Conservation (phyloP, 2,888 invertebrate species). For the Bellardia bayeri region DNA sequence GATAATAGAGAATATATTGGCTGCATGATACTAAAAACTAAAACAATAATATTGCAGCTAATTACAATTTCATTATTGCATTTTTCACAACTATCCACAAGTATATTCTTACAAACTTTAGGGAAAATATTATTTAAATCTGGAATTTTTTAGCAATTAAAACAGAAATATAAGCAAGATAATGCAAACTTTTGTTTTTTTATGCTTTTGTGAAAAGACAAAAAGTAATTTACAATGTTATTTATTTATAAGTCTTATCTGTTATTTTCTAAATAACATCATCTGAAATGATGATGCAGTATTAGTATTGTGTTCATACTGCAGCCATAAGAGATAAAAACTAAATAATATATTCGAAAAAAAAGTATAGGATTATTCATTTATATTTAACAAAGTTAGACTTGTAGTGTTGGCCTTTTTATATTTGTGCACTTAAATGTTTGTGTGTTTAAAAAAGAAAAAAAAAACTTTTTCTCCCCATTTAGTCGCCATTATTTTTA, state of each 20-base stretch:
- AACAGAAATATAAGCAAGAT: neutral
- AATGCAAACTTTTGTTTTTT: neutral
- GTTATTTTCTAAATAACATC: neutral
- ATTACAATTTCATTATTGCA: constrained; percentile 41
- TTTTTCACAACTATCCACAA: neutral
- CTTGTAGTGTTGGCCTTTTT: neutral
- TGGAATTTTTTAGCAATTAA: neutral
- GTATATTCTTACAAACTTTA: neutral
- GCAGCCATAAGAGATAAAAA: neutral
- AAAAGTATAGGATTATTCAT: constrained; percentile 1
- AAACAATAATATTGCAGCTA: too few species aligned
- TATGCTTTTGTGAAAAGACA: neutral
- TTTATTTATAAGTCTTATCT: neutral
- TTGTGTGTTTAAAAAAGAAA: neutral
- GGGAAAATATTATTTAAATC: neutral
- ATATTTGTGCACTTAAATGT: neutral
- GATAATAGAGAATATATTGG: too few species aligned
- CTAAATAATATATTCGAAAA: neutral
- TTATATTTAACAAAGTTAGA: neutral
- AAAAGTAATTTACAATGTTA: neutral
- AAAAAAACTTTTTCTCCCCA: constrained; percentile 7
- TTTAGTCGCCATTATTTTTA: constrained; percentile 57
- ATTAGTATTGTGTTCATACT: neutral
- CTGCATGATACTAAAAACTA: too few species aligned
- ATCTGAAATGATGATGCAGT: neutral